Evolutionary conservation across 2,113 vertebrate species (phyloP).

Genomic region (Pseudopipra pipra): DNA sequence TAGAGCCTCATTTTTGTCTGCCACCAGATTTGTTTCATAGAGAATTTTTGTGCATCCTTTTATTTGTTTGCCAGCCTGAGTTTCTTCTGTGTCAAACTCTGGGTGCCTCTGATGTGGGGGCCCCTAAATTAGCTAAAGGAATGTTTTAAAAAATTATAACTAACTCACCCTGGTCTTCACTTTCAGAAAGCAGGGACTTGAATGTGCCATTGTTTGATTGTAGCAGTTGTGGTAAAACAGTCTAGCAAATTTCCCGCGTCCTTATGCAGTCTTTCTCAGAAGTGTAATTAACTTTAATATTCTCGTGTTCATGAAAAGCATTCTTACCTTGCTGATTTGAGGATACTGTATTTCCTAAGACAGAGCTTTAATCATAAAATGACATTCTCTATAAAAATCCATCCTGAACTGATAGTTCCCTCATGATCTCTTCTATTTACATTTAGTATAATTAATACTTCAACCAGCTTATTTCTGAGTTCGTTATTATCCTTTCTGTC

Average conservation of each 20-base stretch:
- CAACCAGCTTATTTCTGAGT: conserved; percentile 29
- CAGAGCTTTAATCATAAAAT: conserved; percentile 46
- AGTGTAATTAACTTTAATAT: conserved; percentile 28
- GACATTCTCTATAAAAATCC: conserved; percentile 30
- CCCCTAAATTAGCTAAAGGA: neutral
- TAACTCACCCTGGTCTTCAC: rapidly evolving
- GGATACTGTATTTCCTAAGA: neutral
- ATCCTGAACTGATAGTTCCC: conserved; percentile 6
- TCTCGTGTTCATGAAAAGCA: conserved; percentile 9
- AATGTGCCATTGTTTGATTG: neutral
- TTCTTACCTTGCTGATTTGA: conserved; percentile 20
- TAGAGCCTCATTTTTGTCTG: neutral
- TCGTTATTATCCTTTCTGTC: conserved; percentile 26
- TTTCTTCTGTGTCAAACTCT: neutral
- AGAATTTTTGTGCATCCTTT: neutral
- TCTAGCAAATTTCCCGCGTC: neutral
- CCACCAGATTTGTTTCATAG: neutral
- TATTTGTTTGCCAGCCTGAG: neutral
- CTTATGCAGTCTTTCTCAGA: neutral
- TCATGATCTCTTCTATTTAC: conserved; percentile 45
- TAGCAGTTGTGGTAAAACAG: neutral
- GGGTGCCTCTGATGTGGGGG: neutral
- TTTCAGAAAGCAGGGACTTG: neutral
- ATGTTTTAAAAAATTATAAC: neutral
- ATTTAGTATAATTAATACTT: conserved; percentile 41